Evolutionary conservation across 2,797 vertebrate genomes (phyloP).

Genomic region (Australoheros facetus): DNA sequence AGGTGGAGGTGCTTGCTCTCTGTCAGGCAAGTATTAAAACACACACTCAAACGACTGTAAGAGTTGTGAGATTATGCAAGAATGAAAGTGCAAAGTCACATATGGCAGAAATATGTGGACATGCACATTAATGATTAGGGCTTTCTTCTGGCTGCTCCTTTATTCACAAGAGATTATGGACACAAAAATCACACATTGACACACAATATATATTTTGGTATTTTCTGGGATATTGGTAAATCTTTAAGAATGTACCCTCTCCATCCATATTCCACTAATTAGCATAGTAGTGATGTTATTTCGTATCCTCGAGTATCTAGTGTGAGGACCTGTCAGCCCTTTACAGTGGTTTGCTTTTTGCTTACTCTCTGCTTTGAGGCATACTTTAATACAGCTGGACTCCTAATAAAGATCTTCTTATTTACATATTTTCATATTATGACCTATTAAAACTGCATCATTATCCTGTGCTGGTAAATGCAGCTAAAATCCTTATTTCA

Average conservation of each 20-base stretch:
- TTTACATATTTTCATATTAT: neutral
- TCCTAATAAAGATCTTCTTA: neutral
- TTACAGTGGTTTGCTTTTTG: neutral
- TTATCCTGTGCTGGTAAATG: neutral
- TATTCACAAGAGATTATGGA: neutral
- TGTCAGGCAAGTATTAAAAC: conserved; percentile 41
- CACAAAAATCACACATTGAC: conserved; percentile 22
- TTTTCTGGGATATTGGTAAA: neutral
- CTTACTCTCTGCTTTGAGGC: neutral
- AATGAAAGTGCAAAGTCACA: conserved; percentile 6
- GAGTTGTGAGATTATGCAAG: conserved; percentile 8
- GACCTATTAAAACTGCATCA: neutral
- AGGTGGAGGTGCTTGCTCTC: conserved; percentile 70
- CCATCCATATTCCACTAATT: neutral
- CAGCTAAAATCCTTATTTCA: neutral
- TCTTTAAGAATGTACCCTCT: neutral
- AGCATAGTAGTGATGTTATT: neutral
- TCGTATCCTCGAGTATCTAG: neutral
- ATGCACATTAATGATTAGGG: conserved; percentile 14
- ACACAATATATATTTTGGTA: neutral
- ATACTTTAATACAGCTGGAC: neutral
- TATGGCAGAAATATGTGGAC: conserved; percentile 1
- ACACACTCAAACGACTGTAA: neutral
- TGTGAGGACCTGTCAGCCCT: neutral
- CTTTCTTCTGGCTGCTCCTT: neutral